A percentile compares a stretch with the other conserved stretches of the same genome.
Conservation (phyloP, 2,888 invertebrate species). For the Pandemis heparana region DNA sequence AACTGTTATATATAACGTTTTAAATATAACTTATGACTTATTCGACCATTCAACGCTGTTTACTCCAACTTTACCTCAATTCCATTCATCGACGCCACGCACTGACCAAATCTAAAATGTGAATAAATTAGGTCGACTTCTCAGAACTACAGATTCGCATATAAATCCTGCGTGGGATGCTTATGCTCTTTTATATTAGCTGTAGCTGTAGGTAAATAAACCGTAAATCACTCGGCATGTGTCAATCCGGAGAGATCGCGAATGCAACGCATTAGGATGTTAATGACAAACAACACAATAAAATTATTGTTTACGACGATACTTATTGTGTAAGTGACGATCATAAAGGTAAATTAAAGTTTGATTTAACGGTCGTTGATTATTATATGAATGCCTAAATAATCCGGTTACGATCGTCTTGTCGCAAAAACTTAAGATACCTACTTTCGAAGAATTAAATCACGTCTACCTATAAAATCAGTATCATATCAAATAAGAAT, state of each 20-base stretch:
- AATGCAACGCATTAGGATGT: constrained; percentile 11
- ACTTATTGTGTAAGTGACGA: constrained; percentile 25
- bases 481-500: no score
- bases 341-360: constrained; percentile 16
- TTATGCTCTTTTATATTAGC: constrained; percentile 9
- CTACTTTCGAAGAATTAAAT: background rate
- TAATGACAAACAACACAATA: constrained; percentile 31
- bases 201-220: constrained; percentile 4
- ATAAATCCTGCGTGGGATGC: constrained; percentile 12
- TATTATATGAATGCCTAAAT: background rate
- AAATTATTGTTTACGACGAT: constrained; percentile 26
- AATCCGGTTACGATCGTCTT: background rate
- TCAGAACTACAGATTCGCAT: constrained; percentile 21
- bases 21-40: constrained; percentile 28
- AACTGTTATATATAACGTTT: constrained; percentile 3
- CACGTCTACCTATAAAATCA: no score
- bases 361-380: background rate
- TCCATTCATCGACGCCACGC: constrained; percentile 17
- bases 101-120: constrained; percentile 16
- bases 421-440: background rate
- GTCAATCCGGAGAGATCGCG: constrained; percentile 12
- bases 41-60: constrained; percentile 5
- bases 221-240: constrained; percentile 18
- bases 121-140: constrained; percentile 40
- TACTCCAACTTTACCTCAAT: constrained; percentile 35